Conservation (phyloP, 1,140 invertebrate genomes). For the Heliothis subflexa region DNA sequence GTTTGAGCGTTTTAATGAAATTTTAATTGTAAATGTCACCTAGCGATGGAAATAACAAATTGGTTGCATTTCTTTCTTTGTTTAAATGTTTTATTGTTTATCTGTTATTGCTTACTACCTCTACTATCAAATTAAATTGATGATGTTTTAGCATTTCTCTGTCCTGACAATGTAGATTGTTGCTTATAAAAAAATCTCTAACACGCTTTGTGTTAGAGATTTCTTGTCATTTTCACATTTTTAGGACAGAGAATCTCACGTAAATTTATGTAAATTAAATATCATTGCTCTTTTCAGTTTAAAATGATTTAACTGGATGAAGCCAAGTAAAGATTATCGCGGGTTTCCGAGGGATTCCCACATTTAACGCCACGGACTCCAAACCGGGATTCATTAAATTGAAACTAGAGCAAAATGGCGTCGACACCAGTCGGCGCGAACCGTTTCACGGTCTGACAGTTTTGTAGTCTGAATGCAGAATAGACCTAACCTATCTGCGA, state of each 20-base stretch:
- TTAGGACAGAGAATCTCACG: no score
- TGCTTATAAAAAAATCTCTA: neutral
- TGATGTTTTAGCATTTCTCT: neutral
- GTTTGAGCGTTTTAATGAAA: conserved; percentile 52
- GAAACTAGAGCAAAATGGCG: conserved; percentile 69
- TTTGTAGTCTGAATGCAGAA: conserved; percentile 64
- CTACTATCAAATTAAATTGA: neutral
- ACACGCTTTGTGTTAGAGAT: neutral
- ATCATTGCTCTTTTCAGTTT: conserved; percentile 15
- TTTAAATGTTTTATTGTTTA: conserved; percentile 31
- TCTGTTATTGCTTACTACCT: neutral
- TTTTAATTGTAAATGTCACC: conserved; percentile 29
- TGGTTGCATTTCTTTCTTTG: conserved; percentile 16
- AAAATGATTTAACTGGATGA: conserved; percentile 24
- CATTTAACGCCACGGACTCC: conserved; percentile 56
- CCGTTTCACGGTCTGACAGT: conserved; percentile 72
- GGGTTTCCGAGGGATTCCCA: conserved; percentile 50
- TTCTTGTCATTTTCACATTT: no score
- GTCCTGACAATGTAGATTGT: neutral
- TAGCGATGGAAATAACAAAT: conserved; percentile 1
- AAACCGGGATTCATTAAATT: conserved; percentile 70
- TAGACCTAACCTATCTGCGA: conserved; percentile 61
- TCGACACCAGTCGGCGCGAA: conserved; percentile 54
- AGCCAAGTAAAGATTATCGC: conserved; percentile 53
- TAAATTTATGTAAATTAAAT: neutral